Evolutionary conservation across 1,140 invertebrate genomes (phyloP).

Genomic region (Bicyclus anynana): DNA sequence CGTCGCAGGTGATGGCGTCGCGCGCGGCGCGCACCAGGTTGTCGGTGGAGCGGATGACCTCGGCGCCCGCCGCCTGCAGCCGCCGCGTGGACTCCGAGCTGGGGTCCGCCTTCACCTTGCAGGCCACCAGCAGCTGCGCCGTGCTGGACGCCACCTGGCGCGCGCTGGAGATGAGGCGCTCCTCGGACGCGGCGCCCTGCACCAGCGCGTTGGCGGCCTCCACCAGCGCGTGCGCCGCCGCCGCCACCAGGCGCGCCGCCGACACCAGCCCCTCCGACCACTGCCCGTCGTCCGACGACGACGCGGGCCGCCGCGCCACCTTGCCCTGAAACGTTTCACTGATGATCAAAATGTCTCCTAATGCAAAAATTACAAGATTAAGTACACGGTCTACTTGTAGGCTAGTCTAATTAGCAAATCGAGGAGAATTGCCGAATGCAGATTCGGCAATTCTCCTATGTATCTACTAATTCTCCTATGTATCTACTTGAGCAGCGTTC

Average conservation of each 20-base stretch:
- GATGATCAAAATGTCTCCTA: too few relatives aligned
- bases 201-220: slow-evolving; percentile 98
- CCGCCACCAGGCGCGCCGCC: slow-evolving; percentile 96
- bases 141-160: slow-evolving; percentile 98
- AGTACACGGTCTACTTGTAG: too few relatives aligned
- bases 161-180: slow-evolving; percentile 96
- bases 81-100: slow-evolving; percentile 95
- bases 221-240: slow-evolving; percentile 97
- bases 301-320: slow-evolving; percentile 87
- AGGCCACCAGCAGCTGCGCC: slow-evolving; percentile 97
- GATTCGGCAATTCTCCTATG: too few relatives aligned
- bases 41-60: slow-evolving; percentile 98
- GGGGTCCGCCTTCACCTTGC: slow-evolving; percentile 98
- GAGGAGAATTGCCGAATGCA: too few relatives aligned
- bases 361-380: too few relatives aligned
- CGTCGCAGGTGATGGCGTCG: slow-evolving; percentile 94
- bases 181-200: slow-evolving; percentile 95
- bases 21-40: slow-evolving; percentile 96
- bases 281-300: slow-evolving; percentile 96
- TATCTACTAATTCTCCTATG: too few relatives aligned
- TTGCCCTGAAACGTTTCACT: slow-evolving; percentile 81
- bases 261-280: slow-evolving; percentile 99
- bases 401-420: too few relatives aligned
- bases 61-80: slow-evolving; percentile 96
- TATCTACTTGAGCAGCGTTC: too few relatives aligned